A percentile compares a stretch with the other conserved stretches of the same genome.
phyloP scores from a whole-genome alignment of 2,797 vertebrate genomes.

The Danio tinwini region DNA sequence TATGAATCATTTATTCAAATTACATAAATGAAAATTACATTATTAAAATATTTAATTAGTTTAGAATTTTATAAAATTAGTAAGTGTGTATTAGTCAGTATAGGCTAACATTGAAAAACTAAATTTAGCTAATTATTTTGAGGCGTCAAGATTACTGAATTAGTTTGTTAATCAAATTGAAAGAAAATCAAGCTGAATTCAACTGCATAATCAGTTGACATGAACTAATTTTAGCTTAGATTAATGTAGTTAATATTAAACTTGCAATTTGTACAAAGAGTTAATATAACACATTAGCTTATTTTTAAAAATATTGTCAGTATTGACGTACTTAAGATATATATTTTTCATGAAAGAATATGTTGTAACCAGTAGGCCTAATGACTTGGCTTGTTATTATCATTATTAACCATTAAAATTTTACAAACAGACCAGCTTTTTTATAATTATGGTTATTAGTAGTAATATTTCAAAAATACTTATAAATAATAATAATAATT shows the following conservation, averaged over 20 bases:
- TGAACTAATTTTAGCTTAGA: not conserved
- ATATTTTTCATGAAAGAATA: no score
- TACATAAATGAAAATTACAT: not conserved
- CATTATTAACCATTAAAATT: not conserved
- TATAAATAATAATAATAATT: not conserved
- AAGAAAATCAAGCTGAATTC: not conserved
- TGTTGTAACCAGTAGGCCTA: not conserved
- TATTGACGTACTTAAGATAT: no score
- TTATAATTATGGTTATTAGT: not conserved
- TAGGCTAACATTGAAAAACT: not conserved
- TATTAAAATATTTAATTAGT: no score
- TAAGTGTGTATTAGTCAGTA: no score
- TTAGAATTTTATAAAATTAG: no score
- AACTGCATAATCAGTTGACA: no score
- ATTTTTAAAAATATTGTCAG: no score
- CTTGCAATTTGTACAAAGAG: no score
- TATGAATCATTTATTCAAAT: not conserved
- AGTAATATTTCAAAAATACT: conserved; percentile 10
- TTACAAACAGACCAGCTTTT: no score
- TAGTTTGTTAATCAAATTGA: not conserved
- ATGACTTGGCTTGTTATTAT: not conserved
- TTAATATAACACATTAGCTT: no score
- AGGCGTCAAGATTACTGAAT: not conserved
- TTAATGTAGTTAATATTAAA: no score
- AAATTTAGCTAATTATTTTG: not conserved